Base-by-base conservation (phyloP, 1,140 invertebrate species). In the Cryptotermes secundus region DNA sequence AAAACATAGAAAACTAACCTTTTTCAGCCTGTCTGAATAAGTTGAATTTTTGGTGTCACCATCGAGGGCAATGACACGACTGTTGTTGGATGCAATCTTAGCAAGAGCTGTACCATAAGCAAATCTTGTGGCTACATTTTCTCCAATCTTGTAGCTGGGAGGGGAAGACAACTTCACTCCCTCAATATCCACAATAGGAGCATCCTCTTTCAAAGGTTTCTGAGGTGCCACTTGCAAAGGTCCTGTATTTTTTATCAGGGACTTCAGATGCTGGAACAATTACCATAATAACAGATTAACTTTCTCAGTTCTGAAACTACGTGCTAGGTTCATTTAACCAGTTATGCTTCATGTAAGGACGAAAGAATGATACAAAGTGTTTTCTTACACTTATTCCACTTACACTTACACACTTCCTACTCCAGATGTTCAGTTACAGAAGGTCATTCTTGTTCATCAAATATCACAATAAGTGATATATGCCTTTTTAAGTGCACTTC, bases 31-130 rank as follows among this genome's bases (percentile, higher is more conserved):
- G 83, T 98, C 96, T 34, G 98, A 96, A 90, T 95, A 99, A 0
- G 99, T 99, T 0, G 98, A 99, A 89, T 99, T 99, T 90, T 99
- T 99, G 49, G 98, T 99, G 89, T 99, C 99, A 82, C 96, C 98
- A 90, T 99, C 98, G 81, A 99, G 89, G 82, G 96, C 97, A 88
- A 99, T 94, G 14, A 99, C 96, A 84, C 97, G 92, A 31, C 92
- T 87, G 90, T 97, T 98, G 85, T 91, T 94, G 85, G 96, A 93
- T 0, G 96, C 98, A 84, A 96, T 91, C 87, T 99, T 99, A 34
- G 95, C 95, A 34, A 99, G 90, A 42, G 96, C 99, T 83, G 93
- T 96, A 7, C 98, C 99, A 90, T 99, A 99, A 7, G 99, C 98
- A 38, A 95, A 89, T 86, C 99, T 93, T 3, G 99, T 99, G 80